These are phyloP conservation scores for Andrena chrysosceles DNA, from an alignment of 2,888 invertebrate genomes.

Conservation along the genomic window DNA sequence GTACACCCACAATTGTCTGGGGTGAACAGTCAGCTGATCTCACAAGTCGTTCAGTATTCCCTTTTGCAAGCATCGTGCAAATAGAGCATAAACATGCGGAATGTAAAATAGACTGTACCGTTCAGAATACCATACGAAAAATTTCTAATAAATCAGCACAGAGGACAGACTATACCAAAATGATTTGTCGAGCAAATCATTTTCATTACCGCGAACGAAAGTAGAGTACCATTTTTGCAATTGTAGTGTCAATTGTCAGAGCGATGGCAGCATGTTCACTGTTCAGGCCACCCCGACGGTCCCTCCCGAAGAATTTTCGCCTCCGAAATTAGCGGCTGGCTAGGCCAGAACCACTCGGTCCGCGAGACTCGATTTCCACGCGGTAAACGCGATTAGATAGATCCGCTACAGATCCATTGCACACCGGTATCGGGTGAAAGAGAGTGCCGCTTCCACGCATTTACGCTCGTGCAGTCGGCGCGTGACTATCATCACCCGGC, in stretches of 20 bases:
- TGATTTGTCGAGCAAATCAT: not conserved
- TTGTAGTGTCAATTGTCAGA: not conserved
- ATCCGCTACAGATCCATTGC: slow-evolving; percentile 7
- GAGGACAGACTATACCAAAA: not conserved
- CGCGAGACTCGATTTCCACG: slow-evolving; percentile 47
- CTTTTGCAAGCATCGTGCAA: no score
- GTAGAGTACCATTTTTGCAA: not conserved
- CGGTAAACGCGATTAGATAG: slow-evolving; percentile 37
- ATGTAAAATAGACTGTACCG: no score
- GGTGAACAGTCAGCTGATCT: no score
- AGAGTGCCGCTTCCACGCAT: slow-evolving; percentile 22
- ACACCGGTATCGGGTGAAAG: slow-evolving; percentile 22
- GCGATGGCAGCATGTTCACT: not conserved
- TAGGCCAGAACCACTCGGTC: slow-evolving; percentile 25
- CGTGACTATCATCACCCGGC: slow-evolving; percentile 65
- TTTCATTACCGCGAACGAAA: not conserved
- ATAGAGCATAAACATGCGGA: no score
- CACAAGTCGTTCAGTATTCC: no score
- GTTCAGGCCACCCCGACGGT: not conserved
- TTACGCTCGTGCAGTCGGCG: slow-evolving; percentile 39
- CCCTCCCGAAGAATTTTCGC: not conserved
- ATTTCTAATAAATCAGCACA: not conserved
- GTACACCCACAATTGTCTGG: no score
- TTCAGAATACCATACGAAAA: no score
- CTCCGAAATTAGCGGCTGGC: not conserved